Conservation (phyloP, 2,113 vertebrate species). For the Phyllostomus hastatus region DNA sequence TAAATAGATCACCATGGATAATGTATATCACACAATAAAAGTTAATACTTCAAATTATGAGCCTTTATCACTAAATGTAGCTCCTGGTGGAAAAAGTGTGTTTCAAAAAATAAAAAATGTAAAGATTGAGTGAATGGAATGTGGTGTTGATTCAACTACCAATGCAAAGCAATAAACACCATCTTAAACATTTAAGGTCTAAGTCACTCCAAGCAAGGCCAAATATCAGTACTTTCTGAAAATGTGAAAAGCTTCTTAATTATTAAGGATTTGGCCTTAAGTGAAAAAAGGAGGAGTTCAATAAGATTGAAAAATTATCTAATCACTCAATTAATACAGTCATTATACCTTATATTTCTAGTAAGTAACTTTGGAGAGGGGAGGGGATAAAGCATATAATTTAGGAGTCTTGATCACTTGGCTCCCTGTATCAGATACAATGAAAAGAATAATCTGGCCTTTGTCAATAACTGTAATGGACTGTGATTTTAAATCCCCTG, state of each 20-base stretch:
- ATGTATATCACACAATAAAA: neutral
- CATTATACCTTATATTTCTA: neutral
- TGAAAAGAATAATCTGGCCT: constrained; percentile 45
- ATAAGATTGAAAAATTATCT: neutral
- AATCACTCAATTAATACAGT: neutral
- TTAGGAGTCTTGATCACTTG: constrained; percentile 30
- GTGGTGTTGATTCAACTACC: neutral
- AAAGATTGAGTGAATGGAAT: neutral
- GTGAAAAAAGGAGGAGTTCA: constrained; percentile 25
- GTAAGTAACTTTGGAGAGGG: neutral
- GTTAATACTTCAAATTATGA: neutral
- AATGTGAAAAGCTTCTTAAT: constrained; percentile 24
- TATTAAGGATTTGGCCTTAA: constrained; percentile 12
- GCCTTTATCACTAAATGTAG: neutral
- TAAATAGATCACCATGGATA: neutral
- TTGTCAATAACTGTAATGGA: constrained; percentile 62
- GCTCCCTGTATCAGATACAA: constrained; percentile 13
- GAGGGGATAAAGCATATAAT: neutral
- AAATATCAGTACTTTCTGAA: neutral
- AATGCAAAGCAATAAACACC: neutral
- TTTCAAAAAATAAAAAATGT: constrained; percentile 46
- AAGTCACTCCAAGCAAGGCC: neutral
- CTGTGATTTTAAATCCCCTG: constrained; percentile 60
- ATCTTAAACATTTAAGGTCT: constrained; percentile 44
- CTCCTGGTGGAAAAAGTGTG: neutral